Base-by-base conservation (phyloP, 2,888 invertebrate genomes). In the Ornithoptera priamus region DNA sequence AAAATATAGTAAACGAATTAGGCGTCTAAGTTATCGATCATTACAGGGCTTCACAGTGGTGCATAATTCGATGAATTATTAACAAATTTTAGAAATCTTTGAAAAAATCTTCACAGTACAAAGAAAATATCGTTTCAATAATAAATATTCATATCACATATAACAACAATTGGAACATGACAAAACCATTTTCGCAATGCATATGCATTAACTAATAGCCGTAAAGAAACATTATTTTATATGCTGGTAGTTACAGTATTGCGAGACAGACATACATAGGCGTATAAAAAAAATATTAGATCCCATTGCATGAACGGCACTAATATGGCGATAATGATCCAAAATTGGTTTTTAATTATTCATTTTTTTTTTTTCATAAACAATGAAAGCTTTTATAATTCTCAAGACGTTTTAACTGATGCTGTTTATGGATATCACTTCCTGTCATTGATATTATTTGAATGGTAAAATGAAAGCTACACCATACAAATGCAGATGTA, bases 151-250 rank as follows among this genome's bases (percentile, higher is more conserved):
- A 10, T 15, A 46, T 46, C 46, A 12, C 15, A 46, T 46, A 15
- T 46, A 46, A 39, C 39, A 8, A 39, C 39, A 39, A 8, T 6
- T 39, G 39, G 39, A 8, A 50, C 12, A 50, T 5, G 50, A 15
- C 17, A 50, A 50, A 50, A 50, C 15, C 50, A 50, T 50, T 46
- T 46, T 46, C 46, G 46, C 15, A 46, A 12, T 15, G 46, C 46
- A 15, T 15, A 46, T 74, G 72, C 74, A 69, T 67, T 72, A 73
- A 76, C 72, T 75, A 57, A 72, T 73, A 72, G 20, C 76, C 71
- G 73, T 72, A 81, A 87, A 82, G 85, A 85, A 79, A 77, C 72
- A 58, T 57, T 76, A 79, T 81, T 80, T 75, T 73, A 70, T 68
- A 17, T 24, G n/a, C 3, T 15, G 50, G 75, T 80, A 81, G 85